Evolutionary conservation across 2,113 vertebrate genomes (phyloP).

Genomic region (Paratilapia polleni): DNA sequence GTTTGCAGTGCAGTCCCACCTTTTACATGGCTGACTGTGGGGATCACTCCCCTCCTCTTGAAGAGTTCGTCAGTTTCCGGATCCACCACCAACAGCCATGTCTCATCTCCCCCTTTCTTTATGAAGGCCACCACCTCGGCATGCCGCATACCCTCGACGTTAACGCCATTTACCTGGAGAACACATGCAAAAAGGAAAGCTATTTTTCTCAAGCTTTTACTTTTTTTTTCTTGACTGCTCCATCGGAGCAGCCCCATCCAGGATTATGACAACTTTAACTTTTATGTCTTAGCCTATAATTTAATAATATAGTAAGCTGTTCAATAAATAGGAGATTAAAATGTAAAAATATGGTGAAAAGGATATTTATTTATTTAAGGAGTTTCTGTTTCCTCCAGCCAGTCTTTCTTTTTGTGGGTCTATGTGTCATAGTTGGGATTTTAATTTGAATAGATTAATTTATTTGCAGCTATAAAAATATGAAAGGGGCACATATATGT

Average conservation of each 20-base stretch:
- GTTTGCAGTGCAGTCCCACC: slow-evolving; percentile 73
- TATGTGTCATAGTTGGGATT: no score
- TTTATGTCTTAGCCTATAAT: neutral
- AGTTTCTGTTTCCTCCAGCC: no score
- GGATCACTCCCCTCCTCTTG: slow-evolving; percentile 87
- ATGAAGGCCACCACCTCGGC: slow-evolving; percentile 93
- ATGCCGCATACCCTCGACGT: slow-evolving; percentile 91
- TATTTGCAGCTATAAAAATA: no score
- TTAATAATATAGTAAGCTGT: neutral
- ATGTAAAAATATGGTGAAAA: no score
- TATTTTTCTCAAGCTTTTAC: neutral
- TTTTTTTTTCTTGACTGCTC: neutral
- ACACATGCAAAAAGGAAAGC: neutral
- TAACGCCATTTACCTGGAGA: slow-evolving; percentile 91
- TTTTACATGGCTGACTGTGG: slow-evolving; percentile 85
- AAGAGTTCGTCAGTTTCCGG: slow-evolving; percentile 90
- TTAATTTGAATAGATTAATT: no score
- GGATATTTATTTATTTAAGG: no score
- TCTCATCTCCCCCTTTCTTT: slow-evolving; percentile 87
- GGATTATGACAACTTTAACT: neutral
- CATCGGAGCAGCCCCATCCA: no score
- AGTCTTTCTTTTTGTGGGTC: no score
- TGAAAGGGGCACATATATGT: no score
- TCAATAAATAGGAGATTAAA: no score
- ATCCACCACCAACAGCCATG: slow-evolving; percentile 92